Evolutionary conservation across 2,113 vertebrate species (phyloP).

Genomic region (Marmota monax): DNA sequence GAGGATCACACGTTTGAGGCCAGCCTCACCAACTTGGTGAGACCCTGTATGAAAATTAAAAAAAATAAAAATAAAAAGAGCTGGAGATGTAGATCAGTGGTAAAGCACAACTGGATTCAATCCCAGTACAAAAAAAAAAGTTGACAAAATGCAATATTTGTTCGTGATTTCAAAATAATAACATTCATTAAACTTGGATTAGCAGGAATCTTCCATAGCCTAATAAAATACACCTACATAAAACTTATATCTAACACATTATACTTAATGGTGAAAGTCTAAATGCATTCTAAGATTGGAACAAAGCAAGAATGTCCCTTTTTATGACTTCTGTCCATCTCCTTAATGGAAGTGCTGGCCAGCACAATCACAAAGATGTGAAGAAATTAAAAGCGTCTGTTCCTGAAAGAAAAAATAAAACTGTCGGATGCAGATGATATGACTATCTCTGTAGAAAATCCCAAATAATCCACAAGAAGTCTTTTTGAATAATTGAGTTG

Average conservation of each 20-base stretch:
- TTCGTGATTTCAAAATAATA: constrained; percentile 8
- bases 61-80: no score
- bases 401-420: not conserved
- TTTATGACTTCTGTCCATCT: not conserved
- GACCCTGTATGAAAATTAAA: no score
- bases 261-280: not conserved
- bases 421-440: not conserved
- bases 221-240: not conserved
- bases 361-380: not conserved
- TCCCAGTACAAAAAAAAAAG: not conserved
- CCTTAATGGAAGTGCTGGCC: not conserved
- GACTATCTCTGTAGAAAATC: not conserved
- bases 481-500: not conserved
- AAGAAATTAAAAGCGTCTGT: not conserved
- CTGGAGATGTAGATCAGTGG: no score
- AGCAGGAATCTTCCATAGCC: not conserved
- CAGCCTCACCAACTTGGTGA: no score
- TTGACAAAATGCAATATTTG: not conserved
- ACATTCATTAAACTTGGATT: not conserved
- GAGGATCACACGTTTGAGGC: no score
- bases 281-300: not conserved
- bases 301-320: not conserved
- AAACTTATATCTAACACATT: not conserved
- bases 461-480: not conserved
- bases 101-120: no score